Base-by-base conservation (phyloP, 2,113 vertebrate genomes). In the Mionectes macconnelli region DNA sequence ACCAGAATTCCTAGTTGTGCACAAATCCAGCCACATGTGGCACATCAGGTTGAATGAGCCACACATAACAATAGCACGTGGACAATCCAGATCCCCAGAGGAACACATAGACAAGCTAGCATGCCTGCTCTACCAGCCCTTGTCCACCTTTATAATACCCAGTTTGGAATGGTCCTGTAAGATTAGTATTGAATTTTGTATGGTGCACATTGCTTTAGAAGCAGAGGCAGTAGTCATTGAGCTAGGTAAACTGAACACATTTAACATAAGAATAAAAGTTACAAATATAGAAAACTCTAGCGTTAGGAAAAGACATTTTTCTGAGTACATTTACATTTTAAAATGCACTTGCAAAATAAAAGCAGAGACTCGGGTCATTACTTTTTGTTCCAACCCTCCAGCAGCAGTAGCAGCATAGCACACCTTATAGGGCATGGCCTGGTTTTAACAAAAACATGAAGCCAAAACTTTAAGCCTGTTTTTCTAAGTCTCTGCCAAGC, bases 381-480 rank as follows among this genome's bases (percentile, higher is more conserved):
- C 37, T 45, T 83, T 90, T 81, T 64, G n/a, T 59, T 78, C 50
- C 35, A 57, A 24, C 70, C 39, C 19, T 84, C 39, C 44, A 75
- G 49, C 35, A 86, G 52, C 35, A 52, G 76, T n/a, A 77, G n/a
- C 19, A 64, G 80, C 15, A 27, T 18, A 73, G 50, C 42, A 53
- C 31, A 31, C 4, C 33, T 31, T 63, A 77, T 24, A 81, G 66
- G 67, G 52, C 53, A 85, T 15, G 42, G 76, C 53, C n/a, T 68
- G 40, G 27, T 60, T 83, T 81, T 91, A 77, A 94, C 64, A 93
- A 91, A 91, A 88, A 27, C 87, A 77, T 52, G 33, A 93, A 75
- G 44, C 47, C 47, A 83, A 92, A 87, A 87, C 12, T 39, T 81
- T 91, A 94, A 80, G 84, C 31, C 35, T 69, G 30, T 21, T 93